Conservation (phyloP, 2,113 vertebrate genomes). For the Rattus norvegicus region GRCr8 NC_086039.1:142035501-142036000, state of each 20-base stretch:
- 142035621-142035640: too few relatives aligned
- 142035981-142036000: conserved; percentile 51
- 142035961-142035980: conserved; percentile 54
- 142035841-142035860: too few relatives aligned
- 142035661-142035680: too few relatives aligned
- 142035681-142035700: too few relatives aligned
- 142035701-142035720: too few relatives aligned
- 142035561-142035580: background rate
- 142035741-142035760: too few relatives aligned
- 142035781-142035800: too few relatives aligned
- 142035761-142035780: too few relatives aligned
- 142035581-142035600: background rate
- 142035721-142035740: too few relatives aligned
- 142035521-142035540: conserved; percentile 16
- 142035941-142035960: conserved; percentile 56
- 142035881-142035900: background rate
- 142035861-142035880: conserved; percentile 10
- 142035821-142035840: too few relatives aligned
- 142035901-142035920: conserved; percentile 11
- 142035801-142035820: too few relatives aligned
- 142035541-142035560: background rate
- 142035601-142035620: background rate
- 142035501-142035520: background rate
- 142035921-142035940: conserved; percentile 59
- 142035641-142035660: too few relatives aligned